Percentiles rank a stretch among this genome's conserved stretches.
Evolutionary conservation across 2,888 invertebrate genomes (phyloP).

Genomic region (Philonicus albiceps): DNA sequence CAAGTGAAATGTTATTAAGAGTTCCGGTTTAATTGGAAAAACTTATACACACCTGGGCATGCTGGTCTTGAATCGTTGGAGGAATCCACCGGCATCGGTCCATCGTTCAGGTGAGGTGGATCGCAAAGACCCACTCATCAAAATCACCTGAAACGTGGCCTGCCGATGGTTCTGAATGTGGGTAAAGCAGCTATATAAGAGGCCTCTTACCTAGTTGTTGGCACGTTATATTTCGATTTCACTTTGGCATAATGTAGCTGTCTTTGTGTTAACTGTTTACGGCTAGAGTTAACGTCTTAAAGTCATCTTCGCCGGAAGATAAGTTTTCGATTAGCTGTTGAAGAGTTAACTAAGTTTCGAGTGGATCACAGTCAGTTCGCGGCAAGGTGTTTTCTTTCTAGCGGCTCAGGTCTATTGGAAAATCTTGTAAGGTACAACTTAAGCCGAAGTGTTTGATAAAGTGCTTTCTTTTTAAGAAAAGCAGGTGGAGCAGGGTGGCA

Average conservation of each 20-base stretch:
- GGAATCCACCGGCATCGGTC: background rate
- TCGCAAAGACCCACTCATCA: background rate
- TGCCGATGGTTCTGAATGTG: constrained; percentile 27
- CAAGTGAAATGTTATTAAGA: constrained; percentile 24
- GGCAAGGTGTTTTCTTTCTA: background rate
- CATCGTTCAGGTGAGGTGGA: background rate
- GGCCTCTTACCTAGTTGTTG: background rate
- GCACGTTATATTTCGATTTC: constrained; percentile 27
- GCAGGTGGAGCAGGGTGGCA: background rate
- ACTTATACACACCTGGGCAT: background rate
- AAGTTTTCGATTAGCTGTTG: constrained; percentile 37
- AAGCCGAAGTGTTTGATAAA: background rate
- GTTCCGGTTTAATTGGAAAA: constrained; percentile 40
- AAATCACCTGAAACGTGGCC: constrained; percentile 1
- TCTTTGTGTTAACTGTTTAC: constrained; percentile 33
- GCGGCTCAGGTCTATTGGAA: background rate
- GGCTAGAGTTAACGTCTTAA: constrained; percentile 36
- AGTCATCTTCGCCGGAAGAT: background rate
- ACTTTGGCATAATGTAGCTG: background rate
- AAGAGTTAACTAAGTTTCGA: constrained; percentile 29
- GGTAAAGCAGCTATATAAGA: constrained; percentile 4
- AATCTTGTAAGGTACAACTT: background rate
- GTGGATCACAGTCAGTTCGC: background rate
- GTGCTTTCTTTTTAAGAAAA: background rate
- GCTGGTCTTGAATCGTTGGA: background rate